Evolutionary conservation across 2,888 invertebrate genomes (phyloP), one percentile per base, ranked within the genome.

Genomic region (Rhabditophanes sp.): DNA sequence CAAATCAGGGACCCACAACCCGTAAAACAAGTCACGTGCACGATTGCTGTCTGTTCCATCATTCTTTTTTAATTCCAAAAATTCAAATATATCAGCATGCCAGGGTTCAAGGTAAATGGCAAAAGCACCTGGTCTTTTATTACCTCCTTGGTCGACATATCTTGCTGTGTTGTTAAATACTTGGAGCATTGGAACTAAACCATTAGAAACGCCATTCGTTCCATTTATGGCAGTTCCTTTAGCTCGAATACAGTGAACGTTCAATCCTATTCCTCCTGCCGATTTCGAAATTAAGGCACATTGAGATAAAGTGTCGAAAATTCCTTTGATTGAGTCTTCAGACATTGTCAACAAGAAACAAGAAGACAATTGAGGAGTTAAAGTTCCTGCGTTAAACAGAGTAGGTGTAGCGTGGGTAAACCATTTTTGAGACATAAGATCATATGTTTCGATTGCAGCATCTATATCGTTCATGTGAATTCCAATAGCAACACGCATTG

Each of bases 321-420:
- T 62, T 32, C 62, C 63, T 11, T 55, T 49, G 32, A 64, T 61
- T 14, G 70, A 87, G 68, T 96, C 93, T 17, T 82, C 80, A 41
- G 75, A 76, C 82, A 96, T 88, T 5, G 87, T 82, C 39, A 96
- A 67, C 16, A 93, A 72, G 64, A 90, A 96, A 67, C 93, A 93
- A 26, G 88, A 77, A 0, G 88, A 88, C 40, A 96, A 71, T 65
- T 93, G 90, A 9, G 90, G 87, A 20, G 76, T 73, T 12, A 75
- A 76, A 1, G 93, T 90, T 17, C 82, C 90, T 24, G 93, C 83
- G 46, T 88, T 80, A 67, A 90, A 96, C 20, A 96, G 73, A 1
- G 96, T 96, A 1, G 96, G 90, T 18, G 88, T 87, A 3, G 90
- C 93, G 69, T 96, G 93, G 0, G 88, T 96, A 65, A 96, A 96